Conservation (phyloP, 2,888 invertebrate species). For the Bhutanitis thaidina region DNA sequence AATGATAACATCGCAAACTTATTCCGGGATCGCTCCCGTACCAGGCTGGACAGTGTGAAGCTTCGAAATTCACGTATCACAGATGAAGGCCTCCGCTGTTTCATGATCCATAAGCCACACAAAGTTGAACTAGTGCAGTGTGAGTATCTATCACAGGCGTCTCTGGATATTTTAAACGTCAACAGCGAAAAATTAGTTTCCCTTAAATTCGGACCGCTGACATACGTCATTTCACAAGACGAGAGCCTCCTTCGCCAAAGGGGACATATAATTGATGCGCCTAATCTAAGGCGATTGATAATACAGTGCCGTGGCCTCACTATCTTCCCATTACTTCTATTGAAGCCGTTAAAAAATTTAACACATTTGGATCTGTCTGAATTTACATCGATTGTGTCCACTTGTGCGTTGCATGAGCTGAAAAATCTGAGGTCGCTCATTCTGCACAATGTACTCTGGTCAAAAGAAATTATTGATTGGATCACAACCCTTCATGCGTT, state of each 20-base stretch:
- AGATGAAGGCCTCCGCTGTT: constrained; percentile 83
- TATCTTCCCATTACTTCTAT: constrained; percentile 73
- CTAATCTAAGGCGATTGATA: constrained; percentile 79
- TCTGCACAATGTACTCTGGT: constrained; percentile 88
- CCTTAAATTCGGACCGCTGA: constrained; percentile 85
- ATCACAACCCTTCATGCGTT: constrained; percentile 79
- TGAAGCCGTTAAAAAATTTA: constrained; percentile 80
- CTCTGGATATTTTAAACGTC: constrained; percentile 84
- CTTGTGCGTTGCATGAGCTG: constrained; percentile 83
- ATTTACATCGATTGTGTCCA: constrained; percentile 81
- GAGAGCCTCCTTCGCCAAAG: constrained; percentile 54
- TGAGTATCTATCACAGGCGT: constrained; percentile 81
- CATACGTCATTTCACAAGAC: constrained; percentile 80
- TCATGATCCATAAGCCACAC: constrained; percentile 86
- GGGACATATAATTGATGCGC: constrained; percentile 79
- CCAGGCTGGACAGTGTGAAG: constrained; percentile 84
- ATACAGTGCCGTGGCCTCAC: constrained; percentile 75
- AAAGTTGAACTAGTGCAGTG: constrained; percentile 89
- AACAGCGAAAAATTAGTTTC: constrained; percentile 85
- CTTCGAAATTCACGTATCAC: constrained; percentile 86
- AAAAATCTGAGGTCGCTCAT: constrained; percentile 86
- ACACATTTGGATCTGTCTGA: constrained; percentile 86
- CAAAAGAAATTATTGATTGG: constrained; percentile 81
- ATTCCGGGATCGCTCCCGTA: constrained; percentile 86
- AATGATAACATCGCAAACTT: constrained; percentile 85